phyloP scores from a whole-genome alignment of 1,140 invertebrate genomes.

The Bombus sibiricus region DNA sequence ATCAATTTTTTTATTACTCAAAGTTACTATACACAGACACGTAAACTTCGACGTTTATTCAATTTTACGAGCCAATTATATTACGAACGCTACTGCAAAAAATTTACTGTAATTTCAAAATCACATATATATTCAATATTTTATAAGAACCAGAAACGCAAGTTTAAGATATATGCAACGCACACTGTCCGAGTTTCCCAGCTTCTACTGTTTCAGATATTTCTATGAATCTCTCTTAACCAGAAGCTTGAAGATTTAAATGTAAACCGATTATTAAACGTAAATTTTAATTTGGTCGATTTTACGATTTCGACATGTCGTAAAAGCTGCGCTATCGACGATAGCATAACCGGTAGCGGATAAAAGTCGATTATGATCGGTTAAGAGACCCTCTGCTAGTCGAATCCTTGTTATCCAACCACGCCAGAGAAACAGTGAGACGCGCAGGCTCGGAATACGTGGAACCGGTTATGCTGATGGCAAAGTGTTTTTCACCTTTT shows the following conservation, averaged over 20 bases:
- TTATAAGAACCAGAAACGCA: too few species aligned
- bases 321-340: not conserved
- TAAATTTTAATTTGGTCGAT: not conserved
- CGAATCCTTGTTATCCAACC: conserved; percentile 54
- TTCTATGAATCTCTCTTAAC: not conserved
- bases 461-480: conserved; percentile 79
- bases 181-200: too few species aligned
- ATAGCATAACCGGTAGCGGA: conserved; percentile 48
- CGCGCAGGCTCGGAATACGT: conserved; percentile 57
- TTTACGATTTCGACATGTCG: not conserved
- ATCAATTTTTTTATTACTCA: too few species aligned
- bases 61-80: too few species aligned
- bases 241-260: not conserved
- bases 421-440: conserved; percentile 30
- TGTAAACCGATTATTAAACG: not conserved
- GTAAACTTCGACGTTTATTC: too few species aligned
- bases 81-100: too few species aligned
- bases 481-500: conserved; percentile 80
- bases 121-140: too few species aligned
- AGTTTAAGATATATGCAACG: too few species aligned
- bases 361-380: conserved; percentile 63
- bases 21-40: too few species aligned
- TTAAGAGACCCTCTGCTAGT: conserved; percentile 60
- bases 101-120: too few species aligned
- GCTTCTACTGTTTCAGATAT: too few species aligned